Evolutionary conservation across 35 echinoderm and acorn worm genomes (phyloP).

Genomic region (Strongylocentrotus purpuratus): DNA sequence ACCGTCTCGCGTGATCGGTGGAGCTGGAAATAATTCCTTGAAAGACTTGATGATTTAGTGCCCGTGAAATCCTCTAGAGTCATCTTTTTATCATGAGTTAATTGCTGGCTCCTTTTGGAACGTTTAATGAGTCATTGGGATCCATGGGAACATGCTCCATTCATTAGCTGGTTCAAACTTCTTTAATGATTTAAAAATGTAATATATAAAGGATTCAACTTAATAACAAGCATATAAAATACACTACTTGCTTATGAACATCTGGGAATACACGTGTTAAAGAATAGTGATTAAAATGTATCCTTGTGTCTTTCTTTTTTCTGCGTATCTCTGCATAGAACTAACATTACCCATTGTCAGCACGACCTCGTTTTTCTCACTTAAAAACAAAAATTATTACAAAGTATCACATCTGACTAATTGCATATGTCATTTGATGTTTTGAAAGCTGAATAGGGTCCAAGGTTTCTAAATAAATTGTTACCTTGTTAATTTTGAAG

Average conservation of each 20-base stretch:
- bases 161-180: not conserved
- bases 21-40: constrained; percentile 2
- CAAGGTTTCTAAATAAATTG: too few relatives aligned
- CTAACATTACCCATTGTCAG: too few relatives aligned
- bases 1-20: not conserved
- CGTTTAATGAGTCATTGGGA: not conserved
- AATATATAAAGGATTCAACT: not conserved
- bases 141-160: not conserved
- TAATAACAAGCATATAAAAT: not conserved
- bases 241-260: not conserved
- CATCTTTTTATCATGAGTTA: not conserved
- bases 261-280: too few relatives aligned
- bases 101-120: not conserved
- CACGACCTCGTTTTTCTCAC: too few relatives aligned
- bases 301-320: too few relatives aligned
- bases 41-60: constrained; percentile 18
- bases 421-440: too few relatives aligned
- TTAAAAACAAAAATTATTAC: too few relatives aligned
- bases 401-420: too few relatives aligned
- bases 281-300: too few relatives aligned
- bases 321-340: too few relatives aligned
- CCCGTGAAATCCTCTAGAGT: not conserved
- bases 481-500: too few relatives aligned
- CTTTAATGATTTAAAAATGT: not conserved
- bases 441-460: too few relatives aligned